Conservation (phyloP, 1,140 invertebrate species). For the Heterodera carotae region DNA sequence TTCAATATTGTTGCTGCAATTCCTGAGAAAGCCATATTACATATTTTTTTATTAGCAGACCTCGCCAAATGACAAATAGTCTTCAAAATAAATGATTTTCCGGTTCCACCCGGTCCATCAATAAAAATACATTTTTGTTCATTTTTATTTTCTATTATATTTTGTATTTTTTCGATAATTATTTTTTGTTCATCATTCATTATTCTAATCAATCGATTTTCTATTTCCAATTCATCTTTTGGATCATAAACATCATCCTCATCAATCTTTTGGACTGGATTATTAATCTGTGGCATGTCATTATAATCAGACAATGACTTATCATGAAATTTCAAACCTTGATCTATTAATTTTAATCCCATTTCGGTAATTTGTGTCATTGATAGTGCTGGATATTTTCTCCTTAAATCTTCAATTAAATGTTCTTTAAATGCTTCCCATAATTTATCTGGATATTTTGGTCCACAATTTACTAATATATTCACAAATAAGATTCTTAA, state of each 20-base stretch:
- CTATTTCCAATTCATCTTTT: conserved; percentile 10
- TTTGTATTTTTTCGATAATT: conserved; percentile 20
- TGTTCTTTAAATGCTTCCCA: conserved; percentile 1
- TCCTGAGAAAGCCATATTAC: too few relatives aligned
- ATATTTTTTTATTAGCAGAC: conserved; percentile 21
- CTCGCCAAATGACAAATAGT: conserved; percentile 31
- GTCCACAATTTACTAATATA: conserved; percentile 1
- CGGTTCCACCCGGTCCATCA: too few relatives aligned
- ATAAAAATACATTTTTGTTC: too few relatives aligned
- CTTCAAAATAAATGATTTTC: conserved; percentile 10
- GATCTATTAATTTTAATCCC: conserved; percentile 6
- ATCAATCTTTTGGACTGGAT: not conserved
- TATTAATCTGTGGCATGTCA: conserved; percentile 8
- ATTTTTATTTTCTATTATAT: conserved; percentile 21
- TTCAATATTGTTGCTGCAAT: conserved; percentile 28
- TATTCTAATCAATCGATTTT: not conserved
- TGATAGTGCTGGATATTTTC: not conserved
- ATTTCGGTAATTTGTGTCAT: not conserved
- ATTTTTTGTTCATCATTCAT: conserved; percentile 31
- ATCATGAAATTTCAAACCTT: not conserved
- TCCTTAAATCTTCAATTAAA: too few relatives aligned
- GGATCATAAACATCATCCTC: conserved; percentile 17
- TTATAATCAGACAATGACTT: conserved; percentile 5
- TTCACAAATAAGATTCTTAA: conserved; percentile 9
- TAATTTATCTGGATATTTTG: conserved; percentile 16